Conservation (phyloP, 2,888 invertebrate species). For the Agonum fuliginosum region DNA sequence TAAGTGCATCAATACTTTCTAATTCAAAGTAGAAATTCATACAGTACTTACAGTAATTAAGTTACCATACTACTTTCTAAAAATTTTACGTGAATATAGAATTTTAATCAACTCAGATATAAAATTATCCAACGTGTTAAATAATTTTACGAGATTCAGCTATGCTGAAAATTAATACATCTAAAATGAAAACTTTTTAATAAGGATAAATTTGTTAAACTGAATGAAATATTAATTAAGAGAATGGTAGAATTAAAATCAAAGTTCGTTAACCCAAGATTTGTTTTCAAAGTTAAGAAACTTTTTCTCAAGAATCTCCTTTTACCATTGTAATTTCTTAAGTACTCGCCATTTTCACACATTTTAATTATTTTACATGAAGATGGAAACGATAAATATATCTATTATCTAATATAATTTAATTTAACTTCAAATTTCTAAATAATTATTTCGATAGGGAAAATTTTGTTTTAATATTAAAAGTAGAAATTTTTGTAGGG, state of each 20-base stretch:
- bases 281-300: constrained; percentile 28
- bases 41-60: constrained; percentile 24
- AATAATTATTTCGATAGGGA: too few relatives aligned
- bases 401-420: constrained; percentile 32
- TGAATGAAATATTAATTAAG: constrained; percentile 36
- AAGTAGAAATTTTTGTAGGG: too few relatives aligned
- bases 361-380: constrained; percentile 44
- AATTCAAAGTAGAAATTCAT: constrained; percentile 27
- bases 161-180: neutral
- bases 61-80: constrained; percentile 31
- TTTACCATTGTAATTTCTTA: constrained; percentile 36
- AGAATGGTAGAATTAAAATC: neutral
- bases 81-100: constrained; percentile 14
- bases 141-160: neutral
- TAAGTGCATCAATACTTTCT: constrained; percentile 24
- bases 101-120: neutral
- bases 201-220: constrained; percentile 17
- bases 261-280: constrained; percentile 27
- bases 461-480: too few relatives aligned
- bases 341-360: constrained; percentile 22
- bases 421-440: too few relatives aligned
- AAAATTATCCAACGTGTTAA: neutral
- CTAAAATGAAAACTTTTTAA: constrained; percentile 20
- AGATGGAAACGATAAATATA: too few relatives aligned
- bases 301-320: constrained; percentile 29